A percentile compares a stretch with the other conserved stretches of the same genome.
Evolutionary conservation across 2,888 invertebrate species (phyloP).

Genomic region (Cerceris ruficornis): DNA sequence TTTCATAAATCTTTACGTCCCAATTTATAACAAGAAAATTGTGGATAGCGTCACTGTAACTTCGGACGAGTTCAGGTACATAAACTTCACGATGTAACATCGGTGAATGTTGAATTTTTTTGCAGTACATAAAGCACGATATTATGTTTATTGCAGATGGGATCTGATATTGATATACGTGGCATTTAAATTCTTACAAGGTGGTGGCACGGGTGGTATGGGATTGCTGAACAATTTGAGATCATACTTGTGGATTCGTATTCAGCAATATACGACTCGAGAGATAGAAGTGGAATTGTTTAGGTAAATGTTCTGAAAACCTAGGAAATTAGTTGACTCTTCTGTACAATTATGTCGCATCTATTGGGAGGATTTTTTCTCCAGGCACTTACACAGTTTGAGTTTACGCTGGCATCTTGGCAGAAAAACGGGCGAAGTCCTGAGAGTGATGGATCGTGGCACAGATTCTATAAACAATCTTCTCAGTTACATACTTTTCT

Average conservation of each 20-base stretch:
- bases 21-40: conserved; percentile 95
- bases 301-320: conserved; percentile 56
- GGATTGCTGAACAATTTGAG: conserved; percentile 96
- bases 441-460: conserved; percentile 98
- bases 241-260: conserved; percentile 96
- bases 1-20: conserved; percentile 94
- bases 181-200: conserved; percentile 95
- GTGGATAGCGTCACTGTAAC: conserved; percentile 80
- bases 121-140: background rate
- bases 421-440: conserved; percentile 97
- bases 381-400: conserved; percentile 93
- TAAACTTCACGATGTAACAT: background rate
- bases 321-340: background rate
- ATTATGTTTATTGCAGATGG: conserved; percentile 86
- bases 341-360: background rate
- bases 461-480: conserved; percentile 98
- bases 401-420: conserved; percentile 97
- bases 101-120: background rate
- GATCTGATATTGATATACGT: conserved; percentile 94
- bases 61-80: conserved; percentile 73
- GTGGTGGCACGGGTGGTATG: conserved; percentile 96
- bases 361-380: conserved; percentile 78
- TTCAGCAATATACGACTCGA: conserved; percentile 97
- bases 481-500: conserved; percentile 95
- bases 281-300: conserved; percentile 89